Conservation (phyloP, 1,140 invertebrate genomes). For the Aleiodes sp. region DNA sequence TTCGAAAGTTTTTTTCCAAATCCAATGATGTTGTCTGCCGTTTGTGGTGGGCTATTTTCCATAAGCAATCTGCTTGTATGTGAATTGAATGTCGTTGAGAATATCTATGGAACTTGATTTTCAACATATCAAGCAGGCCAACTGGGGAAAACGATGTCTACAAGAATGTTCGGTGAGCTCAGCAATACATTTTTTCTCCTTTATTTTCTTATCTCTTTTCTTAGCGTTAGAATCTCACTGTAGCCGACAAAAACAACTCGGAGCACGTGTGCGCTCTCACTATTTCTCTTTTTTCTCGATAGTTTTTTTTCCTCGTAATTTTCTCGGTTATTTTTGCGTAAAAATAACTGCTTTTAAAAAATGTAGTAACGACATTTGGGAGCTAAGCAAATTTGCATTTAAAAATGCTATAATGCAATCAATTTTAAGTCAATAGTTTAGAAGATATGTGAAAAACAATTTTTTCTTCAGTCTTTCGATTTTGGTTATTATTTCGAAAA, state of each 20-base stretch:
- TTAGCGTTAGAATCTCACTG: neutral
- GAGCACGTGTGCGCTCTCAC: neutral
- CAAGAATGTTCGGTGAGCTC: neutral
- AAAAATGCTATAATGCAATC: too few species aligned
- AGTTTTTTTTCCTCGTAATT: too few species aligned
- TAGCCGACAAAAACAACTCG: neutral
- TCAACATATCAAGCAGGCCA: neutral
- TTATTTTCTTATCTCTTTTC: too few species aligned
- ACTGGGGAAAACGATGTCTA: neutral
- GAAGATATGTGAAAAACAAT: too few species aligned
- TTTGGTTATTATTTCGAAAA: too few species aligned
- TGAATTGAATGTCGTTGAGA: neutral
- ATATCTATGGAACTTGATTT: slow-evolving; percentile 8
- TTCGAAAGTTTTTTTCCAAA: neutral
- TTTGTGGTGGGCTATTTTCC: neutral
- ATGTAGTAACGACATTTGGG: too few species aligned
- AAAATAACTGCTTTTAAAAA: too few species aligned
- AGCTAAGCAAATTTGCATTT: too few species aligned
- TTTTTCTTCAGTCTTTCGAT: too few species aligned
- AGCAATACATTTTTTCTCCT: too few species aligned
- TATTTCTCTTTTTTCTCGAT: neutral
- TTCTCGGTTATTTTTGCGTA: too few species aligned
- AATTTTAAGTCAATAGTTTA: too few species aligned
- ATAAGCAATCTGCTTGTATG: neutral
- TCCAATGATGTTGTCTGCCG: neutral